These are phyloP conservation scores for Mactra quadrangularis DNA, from an alignment of 1,140 invertebrate species.

Conservation along the genomic window DNA sequence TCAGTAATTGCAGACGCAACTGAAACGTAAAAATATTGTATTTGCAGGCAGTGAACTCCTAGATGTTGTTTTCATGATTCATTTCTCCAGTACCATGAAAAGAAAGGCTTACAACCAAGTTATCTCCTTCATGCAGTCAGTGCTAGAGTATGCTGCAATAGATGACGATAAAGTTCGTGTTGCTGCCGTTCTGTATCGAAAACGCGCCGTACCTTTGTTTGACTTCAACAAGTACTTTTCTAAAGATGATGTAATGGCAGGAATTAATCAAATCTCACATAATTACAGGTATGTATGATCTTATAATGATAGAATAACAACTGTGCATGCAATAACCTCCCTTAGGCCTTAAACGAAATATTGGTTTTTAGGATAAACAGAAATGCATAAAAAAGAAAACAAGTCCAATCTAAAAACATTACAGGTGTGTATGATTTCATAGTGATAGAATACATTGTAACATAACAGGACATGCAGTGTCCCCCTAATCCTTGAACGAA, in stretches of 20 bases:
- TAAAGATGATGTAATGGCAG: constrained; percentile 66
- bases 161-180: constrained; percentile 73
- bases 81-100: constrained; percentile 71
- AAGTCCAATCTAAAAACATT: too few relatives aligned
- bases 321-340: too few relatives aligned
- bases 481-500: too few relatives aligned
- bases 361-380: too few relatives aligned
- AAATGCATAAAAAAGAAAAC: too few relatives aligned
- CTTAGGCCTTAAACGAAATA: too few relatives aligned
- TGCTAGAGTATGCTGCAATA: constrained; percentile 69
- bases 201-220: constrained; percentile 66
- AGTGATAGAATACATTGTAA: too few relatives aligned
- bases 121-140: constrained; percentile 66
- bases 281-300: constrained; percentile 59
- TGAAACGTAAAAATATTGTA: too few relatives aligned
- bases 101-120: constrained; percentile 59
- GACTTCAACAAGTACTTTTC: constrained; percentile 71
- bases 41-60: constrained; percentile 67
- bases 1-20: too few relatives aligned
- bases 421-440: too few relatives aligned
- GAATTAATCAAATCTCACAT: constrained; percentile 67
- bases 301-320: too few relatives aligned
- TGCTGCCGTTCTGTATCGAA: constrained; percentile 71
- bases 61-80: constrained; percentile 79
- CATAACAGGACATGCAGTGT: too few relatives aligned